Evolutionary conservation across 2,888 invertebrate species (phyloP).

Genomic region (Penaeus monodon): DNA sequence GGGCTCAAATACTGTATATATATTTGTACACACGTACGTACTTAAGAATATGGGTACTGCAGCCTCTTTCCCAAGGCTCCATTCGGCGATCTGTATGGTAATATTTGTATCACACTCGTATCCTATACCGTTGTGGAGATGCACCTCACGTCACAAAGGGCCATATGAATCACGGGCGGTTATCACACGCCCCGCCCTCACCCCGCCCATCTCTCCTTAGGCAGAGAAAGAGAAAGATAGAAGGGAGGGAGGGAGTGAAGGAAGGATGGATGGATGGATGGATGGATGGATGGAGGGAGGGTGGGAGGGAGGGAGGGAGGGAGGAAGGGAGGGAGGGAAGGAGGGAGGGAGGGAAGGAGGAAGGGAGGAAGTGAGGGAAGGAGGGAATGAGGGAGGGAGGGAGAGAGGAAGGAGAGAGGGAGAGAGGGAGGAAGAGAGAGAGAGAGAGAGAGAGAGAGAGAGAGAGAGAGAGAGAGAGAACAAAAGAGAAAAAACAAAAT

Average conservation of each 20-base stretch:
- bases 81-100: no score
- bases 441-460: neutral
- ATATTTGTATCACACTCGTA: no score
- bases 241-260: neutral
- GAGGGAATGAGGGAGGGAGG: neutral
- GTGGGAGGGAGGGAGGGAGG: neutral
- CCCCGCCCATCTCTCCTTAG: neutral
- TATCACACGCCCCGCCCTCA: neutral
- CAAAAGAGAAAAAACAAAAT: neutral
- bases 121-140: no score
- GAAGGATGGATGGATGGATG: neutral
- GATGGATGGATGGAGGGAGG: neutral
- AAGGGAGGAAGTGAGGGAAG: neutral
- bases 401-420: conserved; percentile 1
- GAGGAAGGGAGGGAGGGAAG: neutral
- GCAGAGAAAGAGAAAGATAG: neutral
- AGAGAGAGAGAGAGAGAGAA: neutral
- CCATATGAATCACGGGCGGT: no score
- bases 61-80: no score
- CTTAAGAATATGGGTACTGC: conserved; percentile 2
- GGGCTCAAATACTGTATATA: no score
- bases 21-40: conserved; percentile 10
- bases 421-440: neutral
- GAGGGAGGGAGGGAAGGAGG: no score
- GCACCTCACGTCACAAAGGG: no score